A percentile compares a stretch with the other conserved stretches of the same genome.
These are phyloP conservation scores for Calliopum simillimum DNA, from an alignment of 2,888 invertebrate species.

Conservation along the genomic window DNA sequence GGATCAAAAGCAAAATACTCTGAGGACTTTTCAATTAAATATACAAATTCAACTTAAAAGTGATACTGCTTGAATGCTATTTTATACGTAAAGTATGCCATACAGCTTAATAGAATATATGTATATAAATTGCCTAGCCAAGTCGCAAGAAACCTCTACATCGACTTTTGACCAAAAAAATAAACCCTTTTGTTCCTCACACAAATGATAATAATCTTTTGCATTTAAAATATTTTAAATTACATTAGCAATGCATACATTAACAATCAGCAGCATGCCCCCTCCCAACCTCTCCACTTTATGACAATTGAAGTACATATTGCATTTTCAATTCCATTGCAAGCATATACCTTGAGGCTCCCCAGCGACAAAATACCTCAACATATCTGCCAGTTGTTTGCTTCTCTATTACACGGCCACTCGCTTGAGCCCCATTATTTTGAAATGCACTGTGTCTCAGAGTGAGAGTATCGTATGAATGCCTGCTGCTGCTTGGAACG, in stretches of 20 bases:
- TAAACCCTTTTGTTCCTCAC: neutral
- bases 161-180: constrained; percentile 47
- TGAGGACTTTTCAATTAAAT: too few species aligned
- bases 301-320: neutral
- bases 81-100: neutral
- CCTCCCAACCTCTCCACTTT: neutral
- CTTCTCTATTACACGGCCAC: constrained; percentile 48
- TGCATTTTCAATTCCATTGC: neutral
- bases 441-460: constrained; percentile 47
- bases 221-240: constrained; percentile 53
- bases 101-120: too few species aligned
- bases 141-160: constrained; percentile 47
- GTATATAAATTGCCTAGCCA: too few species aligned
- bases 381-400: constrained; percentile 17
- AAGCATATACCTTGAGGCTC: neutral
- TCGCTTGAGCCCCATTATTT: constrained; percentile 52
- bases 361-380: constrained; percentile 5
- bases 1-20: too few species aligned
- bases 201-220: constrained; percentile 43
- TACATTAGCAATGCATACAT: constrained; percentile 43
- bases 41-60: too few species aligned
- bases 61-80: neutral
- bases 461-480: constrained; percentile 34
- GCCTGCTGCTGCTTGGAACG: constrained; percentile 39
- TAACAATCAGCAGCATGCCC: constrained; percentile 19